A percentile compares a stretch with the other conserved stretches of the same genome.
phyloP scores from a whole-genome alignment of 2,113 vertebrate genomes.

The Crotalus helleri region DNA sequence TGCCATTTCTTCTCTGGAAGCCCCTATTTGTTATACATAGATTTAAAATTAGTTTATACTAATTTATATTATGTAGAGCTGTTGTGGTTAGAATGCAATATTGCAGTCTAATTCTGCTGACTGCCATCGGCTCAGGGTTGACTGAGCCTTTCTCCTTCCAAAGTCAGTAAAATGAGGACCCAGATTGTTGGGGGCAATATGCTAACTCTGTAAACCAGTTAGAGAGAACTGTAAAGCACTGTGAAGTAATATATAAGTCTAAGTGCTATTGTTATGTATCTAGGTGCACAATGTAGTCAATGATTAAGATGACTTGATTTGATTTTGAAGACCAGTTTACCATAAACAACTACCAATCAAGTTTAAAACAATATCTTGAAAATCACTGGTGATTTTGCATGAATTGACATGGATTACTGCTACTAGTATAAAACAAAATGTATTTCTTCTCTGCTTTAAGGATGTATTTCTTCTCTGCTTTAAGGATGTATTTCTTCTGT shows the following conservation, averaged over 20 bases:
- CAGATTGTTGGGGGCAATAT: not conserved
- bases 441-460: not conserved
- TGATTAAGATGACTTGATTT: not conserved
- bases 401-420: not conserved
- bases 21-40: not conserved
- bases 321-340: not conserved
- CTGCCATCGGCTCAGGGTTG: not conserved
- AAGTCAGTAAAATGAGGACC: not conserved
- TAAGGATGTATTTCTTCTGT: not conserved
- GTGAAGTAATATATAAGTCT: not conserved
- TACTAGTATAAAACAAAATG: constrained; percentile 18
- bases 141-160: not conserved
- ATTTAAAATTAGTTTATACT: not conserved
- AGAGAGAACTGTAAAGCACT: not conserved
- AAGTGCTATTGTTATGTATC: not conserved
- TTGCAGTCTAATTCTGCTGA: not conserved
- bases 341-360: not conserved
- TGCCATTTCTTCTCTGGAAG: not conserved
- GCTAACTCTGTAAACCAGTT: not conserved
- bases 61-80: not conserved
- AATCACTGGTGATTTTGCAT: not conserved
- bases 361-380: not conserved
- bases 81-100: not conserved
- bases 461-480: not conserved
- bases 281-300: not conserved